Conservation (phyloP, 1,140 invertebrate species). For the Drosophila baimaii region DNA sequence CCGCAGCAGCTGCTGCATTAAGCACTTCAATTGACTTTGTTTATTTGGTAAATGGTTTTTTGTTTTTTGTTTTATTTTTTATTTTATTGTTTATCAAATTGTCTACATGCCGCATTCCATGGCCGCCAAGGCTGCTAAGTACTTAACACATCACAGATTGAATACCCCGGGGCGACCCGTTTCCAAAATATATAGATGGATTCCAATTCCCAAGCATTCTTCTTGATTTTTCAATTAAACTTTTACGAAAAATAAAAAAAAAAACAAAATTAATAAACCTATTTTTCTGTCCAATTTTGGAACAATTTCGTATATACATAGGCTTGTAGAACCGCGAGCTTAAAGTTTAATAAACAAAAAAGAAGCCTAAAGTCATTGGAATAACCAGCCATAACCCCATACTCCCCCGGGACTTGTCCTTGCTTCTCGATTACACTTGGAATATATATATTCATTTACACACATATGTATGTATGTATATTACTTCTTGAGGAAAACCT, state of each 20-base stretch:
- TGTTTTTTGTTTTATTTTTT: constrained; percentile 41
- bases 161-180: constrained; percentile 32
- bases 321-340: too few relatives aligned
- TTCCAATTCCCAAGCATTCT: neutral
- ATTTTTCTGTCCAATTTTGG: neutral
- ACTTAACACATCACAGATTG: constrained; percentile 79
- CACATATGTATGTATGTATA: too few relatives aligned
- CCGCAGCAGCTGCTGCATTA: neutral
- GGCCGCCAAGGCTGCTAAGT: constrained; percentile 73
- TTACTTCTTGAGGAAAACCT: constrained; percentile 67
- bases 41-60: constrained; percentile 46
- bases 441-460: neutral
- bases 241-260: neutral
- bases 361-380: neutral
- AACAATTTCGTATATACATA: neutral
- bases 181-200: constrained; percentile 3
- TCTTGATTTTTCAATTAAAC: neutral
- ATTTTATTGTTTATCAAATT: constrained; percentile 36
- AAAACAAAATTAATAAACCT: neutral
- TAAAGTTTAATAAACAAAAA: neutral
- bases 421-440: constrained; percentile 2
- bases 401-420: constrained; percentile 8
- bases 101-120: constrained; percentile 55
- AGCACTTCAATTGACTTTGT: constrained; percentile 48
- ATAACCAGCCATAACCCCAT: constrained; percentile 5